Base-by-base conservation (phyloP, 1,140 invertebrate genomes). In the Hycleus phaleratus region DNA sequence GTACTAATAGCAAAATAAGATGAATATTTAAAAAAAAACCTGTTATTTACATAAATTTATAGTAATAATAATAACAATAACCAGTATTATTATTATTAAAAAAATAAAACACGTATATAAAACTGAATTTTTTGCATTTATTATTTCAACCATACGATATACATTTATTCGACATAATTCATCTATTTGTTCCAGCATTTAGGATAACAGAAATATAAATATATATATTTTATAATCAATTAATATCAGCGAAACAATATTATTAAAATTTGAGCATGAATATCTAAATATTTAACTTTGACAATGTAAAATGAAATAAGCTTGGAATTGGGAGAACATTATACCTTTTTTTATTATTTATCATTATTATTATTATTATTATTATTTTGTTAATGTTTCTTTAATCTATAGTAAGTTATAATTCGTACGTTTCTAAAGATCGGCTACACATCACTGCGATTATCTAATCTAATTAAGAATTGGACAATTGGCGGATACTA, bases 121-220 rank as follows among this genome's bases (percentile, higher is more conserved):
- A 57, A 57, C 46, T 57, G 55, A 57, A 67, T 67, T 52, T 67
- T 56, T 58, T 67, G 65, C 65, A 52, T 69, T 68, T 67, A 66
- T 69, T 64, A 52, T 69, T 69, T 62, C 65, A 69, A 69, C 58
- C 65, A 67, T 62, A 69, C 65, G 58, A 56, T 67, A 61, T 64
- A 69, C 65, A 65, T 69, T 69, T 69, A 67, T 66, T 65, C 65
- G 62, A 67, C 64, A 69, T 64, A 62, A 59, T 61, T 67, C 65
- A 64, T 64, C 60, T 68, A 63, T 68, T 58, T 61, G 64, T 66
- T 63, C 59, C 62, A 67, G 61, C 61, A 66, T 18, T 63, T 62
- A 61, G 57, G 59, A 62, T 54, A 64, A 56, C 59, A 58, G 42
- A 58, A 55, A 54, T 54, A 53, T 59, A 53, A 47, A 59, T 46